These are phyloP conservation scores for Adelphocoris suturalis DNA, from an alignment of 2,888 invertebrate genomes.

Conservation along the genomic window DNA sequence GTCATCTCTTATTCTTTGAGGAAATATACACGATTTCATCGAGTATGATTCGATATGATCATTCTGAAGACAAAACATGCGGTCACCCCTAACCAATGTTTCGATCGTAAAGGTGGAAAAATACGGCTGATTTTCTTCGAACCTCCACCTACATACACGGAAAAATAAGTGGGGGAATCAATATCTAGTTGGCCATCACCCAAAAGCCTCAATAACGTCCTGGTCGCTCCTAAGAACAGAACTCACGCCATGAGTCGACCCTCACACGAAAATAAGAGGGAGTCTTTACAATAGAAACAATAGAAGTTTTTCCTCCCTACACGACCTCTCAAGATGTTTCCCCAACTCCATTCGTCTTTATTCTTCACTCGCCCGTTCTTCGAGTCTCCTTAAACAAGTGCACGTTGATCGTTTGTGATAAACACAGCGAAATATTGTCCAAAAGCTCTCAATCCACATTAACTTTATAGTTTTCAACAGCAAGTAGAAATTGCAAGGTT, in stretches of 20 bases:
- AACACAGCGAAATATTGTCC: no score
- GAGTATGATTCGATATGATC: no score
- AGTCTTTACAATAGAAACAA: neutral
- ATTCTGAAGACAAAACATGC: no score
- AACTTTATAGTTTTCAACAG: no score
- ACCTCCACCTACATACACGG: neutral
- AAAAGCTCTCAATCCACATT: no score
- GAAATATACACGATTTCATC: no score
- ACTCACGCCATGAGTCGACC: neutral
- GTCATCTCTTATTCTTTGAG: no score
- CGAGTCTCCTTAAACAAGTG: no score
- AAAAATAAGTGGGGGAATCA: slow-evolving; percentile 44
- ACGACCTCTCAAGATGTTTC: neutral
- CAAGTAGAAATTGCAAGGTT: no score
- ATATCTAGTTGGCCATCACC: slow-evolving; percentile 55
- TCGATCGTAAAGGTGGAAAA: neutral
- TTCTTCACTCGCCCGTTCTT: neutral
- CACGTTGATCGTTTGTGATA: no score
- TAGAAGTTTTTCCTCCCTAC: neutral
- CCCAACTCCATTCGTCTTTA: neutral
- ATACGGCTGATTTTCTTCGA: neutral
- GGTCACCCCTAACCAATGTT: neutral
- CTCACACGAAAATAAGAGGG: neutral
- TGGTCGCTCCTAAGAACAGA: slow-evolving; percentile 10
- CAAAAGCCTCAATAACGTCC: slow-evolving; percentile 48